Evolutionary conservation across 1,140 invertebrate genomes (phyloP).

Genomic region (Acromyrmex charruanus): DNA sequence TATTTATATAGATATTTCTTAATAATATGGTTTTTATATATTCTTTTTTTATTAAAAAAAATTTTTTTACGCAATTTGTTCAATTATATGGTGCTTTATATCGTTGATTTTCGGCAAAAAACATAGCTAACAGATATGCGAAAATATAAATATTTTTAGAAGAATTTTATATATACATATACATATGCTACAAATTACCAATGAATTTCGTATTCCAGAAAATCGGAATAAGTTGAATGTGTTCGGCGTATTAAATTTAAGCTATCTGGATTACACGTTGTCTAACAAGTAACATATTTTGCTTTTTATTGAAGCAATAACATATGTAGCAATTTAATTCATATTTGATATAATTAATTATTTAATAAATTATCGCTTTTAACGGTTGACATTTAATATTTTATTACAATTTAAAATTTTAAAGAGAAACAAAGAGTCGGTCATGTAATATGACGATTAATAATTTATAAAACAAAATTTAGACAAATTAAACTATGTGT

Average conservation of each 20-base stretch:
- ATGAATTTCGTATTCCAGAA: too few species aligned
- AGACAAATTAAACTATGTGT: neutral
- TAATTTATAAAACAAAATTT: conserved; percentile 5
- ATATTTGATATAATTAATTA: neutral
- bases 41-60: neutral
- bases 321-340: neutral
- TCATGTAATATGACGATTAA: neutral
- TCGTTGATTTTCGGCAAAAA: neutral
- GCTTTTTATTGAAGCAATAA: too few species aligned
- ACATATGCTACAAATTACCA: too few species aligned
- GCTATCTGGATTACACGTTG: too few species aligned
- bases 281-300: too few species aligned
- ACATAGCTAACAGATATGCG: neutral
- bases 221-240: too few species aligned
- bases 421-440: neutral
- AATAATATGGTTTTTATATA: neutral
- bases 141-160: neutral
- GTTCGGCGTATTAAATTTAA: too few species aligned
- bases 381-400: neutral
- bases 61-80: neutral
- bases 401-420: neutral
- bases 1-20: neutral
- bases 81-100: neutral
- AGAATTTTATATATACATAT: neutral
- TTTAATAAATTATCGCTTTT: conserved; percentile 20